Conservation (phyloP, 2,113 vertebrate genomes). For the Oreamnos americanus region DNA sequence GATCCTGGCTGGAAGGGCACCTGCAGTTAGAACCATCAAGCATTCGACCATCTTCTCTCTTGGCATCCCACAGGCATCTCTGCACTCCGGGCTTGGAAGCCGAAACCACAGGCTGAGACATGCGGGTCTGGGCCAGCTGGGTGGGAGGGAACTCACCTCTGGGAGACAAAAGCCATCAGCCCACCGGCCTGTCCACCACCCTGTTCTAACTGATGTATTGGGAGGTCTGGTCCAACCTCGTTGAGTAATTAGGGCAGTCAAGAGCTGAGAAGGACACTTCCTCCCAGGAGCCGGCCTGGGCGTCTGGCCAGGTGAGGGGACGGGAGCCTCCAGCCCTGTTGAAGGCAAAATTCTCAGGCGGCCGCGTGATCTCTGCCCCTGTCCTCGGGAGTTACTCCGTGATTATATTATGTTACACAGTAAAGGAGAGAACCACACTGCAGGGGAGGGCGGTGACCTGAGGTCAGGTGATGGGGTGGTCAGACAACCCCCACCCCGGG, state of each 20-base stretch:
- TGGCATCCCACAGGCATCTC: background rate
- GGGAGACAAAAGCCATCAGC: accelerated
- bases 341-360: background rate
- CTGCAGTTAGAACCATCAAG: background rate
- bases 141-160: accelerated
- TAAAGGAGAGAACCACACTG: background rate
- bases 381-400: background rate
- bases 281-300: background rate
- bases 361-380: background rate
- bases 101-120: background rate
- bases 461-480: background rate
- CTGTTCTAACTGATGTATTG: accelerated
- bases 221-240: background rate
- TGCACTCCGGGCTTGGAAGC: background rate
- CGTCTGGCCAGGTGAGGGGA: background rate
- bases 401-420: background rate
- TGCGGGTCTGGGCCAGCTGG: background rate
- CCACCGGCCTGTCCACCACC: accelerated
- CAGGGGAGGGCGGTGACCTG: background rate
- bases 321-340: background rate
- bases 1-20: background rate
- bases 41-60: background rate
- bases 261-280: background rate
- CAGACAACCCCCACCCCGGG: background rate
- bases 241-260: background rate